Evolutionary conservation across 2,797 vertebrate genomes (phyloP), one percentile per base, ranked within the genome.

Genomic region (Thamnophis elegans): DNA sequence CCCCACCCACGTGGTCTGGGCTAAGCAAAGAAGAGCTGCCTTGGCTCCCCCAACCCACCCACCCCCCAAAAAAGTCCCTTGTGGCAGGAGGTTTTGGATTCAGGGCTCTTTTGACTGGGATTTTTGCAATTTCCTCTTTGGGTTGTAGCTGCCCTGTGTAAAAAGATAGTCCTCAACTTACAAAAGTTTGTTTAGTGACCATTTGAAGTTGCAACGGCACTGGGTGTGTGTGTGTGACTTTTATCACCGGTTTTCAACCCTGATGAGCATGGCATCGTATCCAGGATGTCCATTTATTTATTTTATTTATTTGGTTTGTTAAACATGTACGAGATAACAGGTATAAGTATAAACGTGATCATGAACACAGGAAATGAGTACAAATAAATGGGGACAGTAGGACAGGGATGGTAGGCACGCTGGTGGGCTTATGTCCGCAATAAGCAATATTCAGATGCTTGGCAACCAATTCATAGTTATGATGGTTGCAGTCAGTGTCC

Each of bases 171-270:
- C 65, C 7, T 73, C 16, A 0, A 73, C 2, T 73, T 73, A 73
- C 68, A 36, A 36, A 7, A 9, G 0, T 73, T 9, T 14, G 0
- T 73, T 73, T 36, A 73, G 16, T 8, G 32, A 18, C 68, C 68
- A 20, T 73, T 36, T 0, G 32, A 73, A 20, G 14, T 73, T 20
- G 0, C n/a, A 32, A 3, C 0, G 0, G 32, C 14, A 36, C 13
- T 7, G 65, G 59, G 3, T n/a, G n/a, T n/a, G 59, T n/a, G 59
- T 1, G 3, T 9, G 28, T 65, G 62, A 36, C 68, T 20, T 68
- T 68, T n/a, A 56, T 32, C 28, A 68, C 28, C 5, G 2, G 16
- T 68, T 68, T 20, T 73, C 26, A 65, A 3, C 16, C 32, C 32
- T 18, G 16, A 36, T 73, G 65, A 73, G 16, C 2, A 0, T 32